Percentiles rank a stretch among this genome's conserved stretches.
These are phyloP conservation scores for Falco novaeseelandiae DNA, from an alignment of 2,797 vertebrate genomes.

Conservation along the genomic window DNA sequence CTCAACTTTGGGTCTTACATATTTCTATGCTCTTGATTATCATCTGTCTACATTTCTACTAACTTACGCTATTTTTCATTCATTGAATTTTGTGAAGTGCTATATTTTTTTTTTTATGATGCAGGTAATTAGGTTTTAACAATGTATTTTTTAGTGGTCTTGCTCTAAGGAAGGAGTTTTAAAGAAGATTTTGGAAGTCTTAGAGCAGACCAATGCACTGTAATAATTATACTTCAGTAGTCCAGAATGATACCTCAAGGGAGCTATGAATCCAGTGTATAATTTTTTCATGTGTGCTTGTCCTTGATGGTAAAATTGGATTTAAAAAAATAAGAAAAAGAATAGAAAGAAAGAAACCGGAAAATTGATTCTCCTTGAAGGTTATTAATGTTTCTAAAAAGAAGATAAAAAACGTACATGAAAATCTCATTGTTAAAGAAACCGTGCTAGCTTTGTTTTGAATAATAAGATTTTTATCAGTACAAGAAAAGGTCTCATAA, in stretches of 20 bases:
- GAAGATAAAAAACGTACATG: conserved; percentile 15
- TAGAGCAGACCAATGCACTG: neutral
- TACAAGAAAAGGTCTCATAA: neutral
- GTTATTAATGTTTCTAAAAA: conserved; percentile 48
- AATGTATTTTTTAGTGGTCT: neutral
- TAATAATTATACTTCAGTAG: conserved; percentile 57
- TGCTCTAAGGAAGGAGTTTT: neutral
- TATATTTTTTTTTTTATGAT: neutral
- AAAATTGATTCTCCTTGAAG: conserved; percentile 51
- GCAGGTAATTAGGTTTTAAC: neutral
- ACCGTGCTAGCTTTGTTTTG: conserved; percentile 3
- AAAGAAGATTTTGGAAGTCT: neutral
- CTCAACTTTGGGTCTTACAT: neutral
- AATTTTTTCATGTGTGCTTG: conserved; percentile 48
- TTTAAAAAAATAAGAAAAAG: neutral
- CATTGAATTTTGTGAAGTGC: neutral
- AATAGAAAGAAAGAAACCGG: neutral
- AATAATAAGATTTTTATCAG: neutral
- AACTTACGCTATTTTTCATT: neutral
- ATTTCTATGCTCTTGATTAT: neutral
- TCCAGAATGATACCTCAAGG: conserved; percentile 44
- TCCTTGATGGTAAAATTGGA: conserved; percentile 43
- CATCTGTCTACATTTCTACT: neutral
- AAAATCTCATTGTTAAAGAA: conserved; percentile 56
- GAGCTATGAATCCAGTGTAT: conserved; percentile 19